Conservation (phyloP, 2,797 vertebrate species). For the Gobionotothen gibberifrons region DNA sequence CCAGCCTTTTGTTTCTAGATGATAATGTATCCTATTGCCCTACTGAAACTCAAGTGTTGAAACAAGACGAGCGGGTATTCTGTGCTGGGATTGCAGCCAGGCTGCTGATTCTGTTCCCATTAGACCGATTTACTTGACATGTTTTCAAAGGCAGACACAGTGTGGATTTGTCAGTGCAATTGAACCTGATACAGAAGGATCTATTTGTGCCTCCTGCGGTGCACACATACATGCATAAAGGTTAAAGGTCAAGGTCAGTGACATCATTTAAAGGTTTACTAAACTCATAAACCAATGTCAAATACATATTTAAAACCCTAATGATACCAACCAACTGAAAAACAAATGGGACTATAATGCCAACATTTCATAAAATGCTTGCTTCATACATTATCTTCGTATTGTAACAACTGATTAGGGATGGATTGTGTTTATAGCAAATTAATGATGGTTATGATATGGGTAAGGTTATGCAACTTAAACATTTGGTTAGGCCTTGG, state of each 20-base stretch:
- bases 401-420: not conserved
- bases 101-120: constrained; percentile 2
- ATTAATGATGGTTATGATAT: not conserved
- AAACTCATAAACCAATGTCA: not conserved
- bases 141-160: not conserved
- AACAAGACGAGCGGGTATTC: not conserved
- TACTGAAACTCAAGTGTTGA: not conserved
- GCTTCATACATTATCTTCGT: too few species aligned
- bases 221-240: not conserved
- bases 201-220: not conserved
- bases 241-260: constrained; percentile 7
- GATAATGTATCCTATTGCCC: not conserved
- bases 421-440: not conserved
- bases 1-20: not conserved
- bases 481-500: not conserved
- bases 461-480: not conserved
- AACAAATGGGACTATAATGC: not conserved
- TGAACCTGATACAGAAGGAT: not conserved
- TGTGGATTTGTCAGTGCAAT: not conserved
- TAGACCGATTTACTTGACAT: not conserved
- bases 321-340: not conserved
- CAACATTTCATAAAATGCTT: not conserved
- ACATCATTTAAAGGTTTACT: not conserved
- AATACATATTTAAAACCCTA: not conserved
- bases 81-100: constrained; percentile 10